Evolutionary conservation across 1,140 invertebrate genomes (phyloP), one percentile per base, ranked within the genome.

Genomic region (Trichomalopsis sarcophagae): DNA sequence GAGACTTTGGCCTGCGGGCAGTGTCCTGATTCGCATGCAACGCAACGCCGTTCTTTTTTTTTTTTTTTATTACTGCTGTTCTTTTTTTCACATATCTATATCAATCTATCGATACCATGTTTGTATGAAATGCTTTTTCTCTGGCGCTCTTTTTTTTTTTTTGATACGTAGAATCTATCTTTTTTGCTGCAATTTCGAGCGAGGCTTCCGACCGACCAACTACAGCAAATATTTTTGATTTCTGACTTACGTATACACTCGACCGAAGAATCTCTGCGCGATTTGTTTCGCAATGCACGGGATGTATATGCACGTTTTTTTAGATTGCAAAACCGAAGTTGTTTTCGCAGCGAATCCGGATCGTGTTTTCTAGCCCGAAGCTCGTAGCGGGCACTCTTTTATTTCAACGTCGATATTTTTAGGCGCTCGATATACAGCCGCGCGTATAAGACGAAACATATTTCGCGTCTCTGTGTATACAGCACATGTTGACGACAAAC

Each of bases 101-200:
- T 36, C 10, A 40, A 13, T 36, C 30, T 69, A 62, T 75, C 27
- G 17, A 33, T 74, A 71, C 23, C 73, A 75, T 75, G 73, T 75
- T 36, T 33, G 76, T 55, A n/a, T 33, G 36, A 17, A 62, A 33
- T 89, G 87, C 91, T 89, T 89, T 82, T 74, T 82, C 40, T 82
- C 14, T 87, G 17, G 79, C 66, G 27, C 77, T 84, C 55, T 62
- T 62, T 74, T 77, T 85, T 78, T 78, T 81, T 84, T 71, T n/a
- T n/a, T n/a, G 78, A 11, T 85, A 73, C 7, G 21, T 14, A 73
- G 33, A 73, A 73, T 17, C 33, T 36, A 36, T 86, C 68, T 55
- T 76, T 82, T 76, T 66, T 84, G 77, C 84, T 86, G 84, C 73
- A 86, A 82, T 85, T 85, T 87, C 21, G 82, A 7, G 10, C 69